Conservation (phyloP, 2,113 vertebrate species). For the Pandion haliaetus region DNA sequence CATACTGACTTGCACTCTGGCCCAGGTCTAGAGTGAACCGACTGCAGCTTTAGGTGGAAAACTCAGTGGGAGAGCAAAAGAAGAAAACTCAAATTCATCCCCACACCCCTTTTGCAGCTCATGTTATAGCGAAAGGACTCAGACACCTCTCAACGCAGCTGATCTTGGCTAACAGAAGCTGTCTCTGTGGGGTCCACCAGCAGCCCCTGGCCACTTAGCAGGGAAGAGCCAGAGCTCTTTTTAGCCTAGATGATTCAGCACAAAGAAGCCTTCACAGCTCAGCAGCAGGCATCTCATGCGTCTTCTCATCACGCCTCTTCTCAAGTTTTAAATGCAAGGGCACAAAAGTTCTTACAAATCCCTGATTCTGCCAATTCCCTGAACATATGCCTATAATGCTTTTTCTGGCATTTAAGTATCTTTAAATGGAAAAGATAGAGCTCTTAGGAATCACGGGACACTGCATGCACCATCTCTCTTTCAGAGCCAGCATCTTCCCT, state of each 20-base stretch:
- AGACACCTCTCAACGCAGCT: background rate
- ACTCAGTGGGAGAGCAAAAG: background rate
- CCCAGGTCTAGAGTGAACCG: background rate
- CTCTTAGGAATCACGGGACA: background rate
- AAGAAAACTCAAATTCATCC: background rate
- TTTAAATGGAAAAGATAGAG: background rate
- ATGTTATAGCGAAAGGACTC: background rate
- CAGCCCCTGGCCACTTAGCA: background rate
- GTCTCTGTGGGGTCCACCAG: background rate
- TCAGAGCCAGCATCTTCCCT: background rate
- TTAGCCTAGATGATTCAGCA: background rate
- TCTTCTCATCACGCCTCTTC: conserved; percentile 26
- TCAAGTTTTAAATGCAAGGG: background rate
- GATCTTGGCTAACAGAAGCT: background rate
- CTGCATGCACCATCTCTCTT: fast-evolving
- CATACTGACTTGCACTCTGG: background rate
- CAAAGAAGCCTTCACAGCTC: background rate
- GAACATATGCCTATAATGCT: background rate
- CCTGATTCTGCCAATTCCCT: background rate
- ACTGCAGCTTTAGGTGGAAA: background rate
- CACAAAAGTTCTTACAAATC: background rate
- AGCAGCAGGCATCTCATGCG: background rate
- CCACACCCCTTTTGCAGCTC: background rate
- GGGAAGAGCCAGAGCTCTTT: background rate
- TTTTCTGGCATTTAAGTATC: background rate